Evolutionary conservation across 2,113 vertebrate species (phyloP).

Genomic region (Petrocephalus zakoni): DNA sequence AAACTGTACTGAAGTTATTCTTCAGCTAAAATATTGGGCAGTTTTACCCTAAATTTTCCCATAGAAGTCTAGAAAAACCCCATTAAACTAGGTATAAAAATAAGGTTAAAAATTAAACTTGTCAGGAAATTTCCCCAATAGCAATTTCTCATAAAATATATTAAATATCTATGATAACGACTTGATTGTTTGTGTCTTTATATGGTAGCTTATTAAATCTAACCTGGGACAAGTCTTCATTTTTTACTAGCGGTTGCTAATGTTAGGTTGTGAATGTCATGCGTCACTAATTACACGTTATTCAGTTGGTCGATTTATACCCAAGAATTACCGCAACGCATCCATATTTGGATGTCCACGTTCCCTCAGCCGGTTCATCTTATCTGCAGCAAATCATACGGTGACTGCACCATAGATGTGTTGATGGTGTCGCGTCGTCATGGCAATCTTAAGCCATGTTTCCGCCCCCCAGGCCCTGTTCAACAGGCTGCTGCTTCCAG

Average conservation of each 20-base stretch:
- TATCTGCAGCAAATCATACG: too few relatives aligned
- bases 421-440: not conserved
- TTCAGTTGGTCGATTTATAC: not conserved
- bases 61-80: not conserved
- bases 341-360: not conserved
- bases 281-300: not conserved
- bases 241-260: not conserved
- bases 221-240: not conserved
- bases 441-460: not conserved
- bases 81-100: not conserved
- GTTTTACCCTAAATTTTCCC: not conserved
- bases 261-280: not conserved
- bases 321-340: not conserved
- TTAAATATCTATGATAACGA: not conserved
- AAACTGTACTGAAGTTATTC: not conserved
- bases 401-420: not conserved
- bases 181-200: not conserved
- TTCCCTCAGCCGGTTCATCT: not conserved
- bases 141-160: not conserved
- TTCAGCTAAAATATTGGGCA: not conserved
- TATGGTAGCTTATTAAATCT: not conserved
- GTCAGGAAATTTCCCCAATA: not conserved
- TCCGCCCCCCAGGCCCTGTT: conserved; percentile 76
- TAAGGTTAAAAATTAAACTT: not conserved
- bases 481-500: conserved; percentile 77